A percentile compares a stretch with the other conserved stretches of the same genome.
Conservation (phyloP, 2,888 invertebrate genomes). For the Agriopis marginaria region DNA sequence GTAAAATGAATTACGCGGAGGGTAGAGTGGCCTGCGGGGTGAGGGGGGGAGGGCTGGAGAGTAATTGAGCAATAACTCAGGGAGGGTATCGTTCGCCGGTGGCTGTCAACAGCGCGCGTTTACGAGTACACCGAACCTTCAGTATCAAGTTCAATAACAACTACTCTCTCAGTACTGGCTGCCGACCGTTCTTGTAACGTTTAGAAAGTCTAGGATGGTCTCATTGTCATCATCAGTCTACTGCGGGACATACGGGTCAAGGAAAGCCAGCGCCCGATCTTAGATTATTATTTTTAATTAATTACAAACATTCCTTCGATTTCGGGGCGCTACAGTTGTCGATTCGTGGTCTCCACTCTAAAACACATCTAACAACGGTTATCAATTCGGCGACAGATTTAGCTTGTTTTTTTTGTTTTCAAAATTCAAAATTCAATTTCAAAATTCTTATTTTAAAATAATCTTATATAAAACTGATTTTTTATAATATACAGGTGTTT, state of each 20-base stretch:
- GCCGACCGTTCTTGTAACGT: background rate
- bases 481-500: too few relatives aligned
- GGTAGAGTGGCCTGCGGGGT: slow-evolving; percentile 23
- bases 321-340: too few relatives aligned
- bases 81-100: slow-evolving; percentile 34
- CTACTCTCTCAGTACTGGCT: background rate
- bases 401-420: too few relatives aligned
- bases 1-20: slow-evolving; percentile 44
- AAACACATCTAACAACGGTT: too few relatives aligned
- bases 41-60: slow-evolving; percentile 21
- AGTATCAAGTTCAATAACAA: background rate
- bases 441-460: too few relatives aligned
- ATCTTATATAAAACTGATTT: too few relatives aligned
- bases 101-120: slow-evolving; percentile 35
- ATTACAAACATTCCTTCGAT: too few relatives aligned
- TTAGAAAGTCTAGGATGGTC: background rate
- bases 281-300: too few relatives aligned
- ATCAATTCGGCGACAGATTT: too few relatives aligned
- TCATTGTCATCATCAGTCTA: background rate
- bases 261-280: too few relatives aligned
- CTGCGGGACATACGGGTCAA: background rate
- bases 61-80: slow-evolving; percentile 49
- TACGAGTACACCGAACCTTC: slow-evolving; percentile 13
- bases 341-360: too few relatives aligned
- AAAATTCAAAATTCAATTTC: too few relatives aligned